Conservation (phyloP, 2,888 invertebrate species). For the Eupithecia centaureata region DNA sequence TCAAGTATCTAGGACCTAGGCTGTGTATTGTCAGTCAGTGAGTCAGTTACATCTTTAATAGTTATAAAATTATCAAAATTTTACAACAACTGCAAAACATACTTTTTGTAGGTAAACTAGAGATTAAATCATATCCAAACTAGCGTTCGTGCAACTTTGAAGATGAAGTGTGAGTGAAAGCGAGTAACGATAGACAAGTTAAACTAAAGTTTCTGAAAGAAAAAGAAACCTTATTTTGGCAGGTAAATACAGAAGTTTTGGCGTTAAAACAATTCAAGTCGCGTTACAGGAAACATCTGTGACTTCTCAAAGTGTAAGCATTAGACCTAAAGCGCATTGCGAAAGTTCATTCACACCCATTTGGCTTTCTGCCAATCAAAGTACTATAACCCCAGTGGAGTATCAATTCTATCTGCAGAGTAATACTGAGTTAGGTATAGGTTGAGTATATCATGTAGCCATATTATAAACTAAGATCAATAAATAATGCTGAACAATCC, state of each 20-base stretch:
- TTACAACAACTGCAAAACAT: not conserved
- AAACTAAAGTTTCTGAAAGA: conserved; percentile 8
- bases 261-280: conserved; percentile 32
- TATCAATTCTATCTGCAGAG: conserved; percentile 27
- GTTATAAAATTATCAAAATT: too few relatives aligned
- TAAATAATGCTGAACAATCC: too few relatives aligned
- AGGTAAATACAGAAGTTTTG: conserved; percentile 26
- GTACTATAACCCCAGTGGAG: conserved; percentile 21
- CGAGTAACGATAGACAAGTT: conserved; percentile 5
- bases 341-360: conserved; percentile 36
- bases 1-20: too few relatives aligned
- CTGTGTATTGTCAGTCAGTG: too few relatives aligned
- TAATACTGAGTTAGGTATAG: not conserved
- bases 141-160: conserved; percentile 4
- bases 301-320: conserved; percentile 30
- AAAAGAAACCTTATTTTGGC: conserved; percentile 15
- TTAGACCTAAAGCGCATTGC: conserved; percentile 34
- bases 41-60: too few relatives aligned
- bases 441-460: not conserved
- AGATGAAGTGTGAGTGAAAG: conserved; percentile 7
- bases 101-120: not conserved
- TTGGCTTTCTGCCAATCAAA: conserved; percentile 42
- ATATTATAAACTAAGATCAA: not conserved
- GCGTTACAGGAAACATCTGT: conserved; percentile 28
- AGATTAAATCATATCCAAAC: not conserved